Evolutionary conservation across 2,113 vertebrate species (phyloP).

Genomic region (Propithecus coquereli): DNA sequence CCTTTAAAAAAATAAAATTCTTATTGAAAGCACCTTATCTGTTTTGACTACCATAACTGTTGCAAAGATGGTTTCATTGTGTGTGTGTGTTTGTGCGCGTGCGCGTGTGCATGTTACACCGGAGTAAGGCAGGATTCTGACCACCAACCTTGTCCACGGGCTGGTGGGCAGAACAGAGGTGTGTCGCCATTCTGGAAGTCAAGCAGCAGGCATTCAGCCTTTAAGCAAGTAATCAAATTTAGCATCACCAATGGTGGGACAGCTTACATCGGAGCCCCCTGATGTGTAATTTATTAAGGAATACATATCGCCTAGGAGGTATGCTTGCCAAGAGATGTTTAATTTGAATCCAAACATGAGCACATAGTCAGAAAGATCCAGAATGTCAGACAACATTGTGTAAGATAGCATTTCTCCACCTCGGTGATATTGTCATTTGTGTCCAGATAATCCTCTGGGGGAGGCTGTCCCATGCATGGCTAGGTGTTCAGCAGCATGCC

Average conservation of each 20-base stretch:
- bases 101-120: no score
- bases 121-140: not conserved
- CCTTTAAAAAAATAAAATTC: not conserved
- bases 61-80: not conserved
- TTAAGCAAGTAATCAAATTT: not conserved
- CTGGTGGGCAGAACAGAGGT: not conserved
- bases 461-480: fast-evolving
- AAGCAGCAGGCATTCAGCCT: not conserved
- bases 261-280: not conserved
- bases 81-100: not conserved
- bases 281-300: not conserved
- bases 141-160: not conserved
- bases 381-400: not conserved
- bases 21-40: not conserved
- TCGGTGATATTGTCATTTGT: not conserved
- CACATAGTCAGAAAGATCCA: not conserved
- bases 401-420: not conserved
- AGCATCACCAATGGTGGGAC: not conserved
- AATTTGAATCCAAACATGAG: not conserved
- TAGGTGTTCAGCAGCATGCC: fast-evolving
- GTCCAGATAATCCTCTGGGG: not conserved
- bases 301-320: not conserved
- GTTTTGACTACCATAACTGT: not conserved
- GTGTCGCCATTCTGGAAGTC: not conserved
- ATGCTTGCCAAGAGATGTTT: not conserved